Conservation (phyloP, 2,113 vertebrate species). For the Pteruthius melanotis region DNA sequence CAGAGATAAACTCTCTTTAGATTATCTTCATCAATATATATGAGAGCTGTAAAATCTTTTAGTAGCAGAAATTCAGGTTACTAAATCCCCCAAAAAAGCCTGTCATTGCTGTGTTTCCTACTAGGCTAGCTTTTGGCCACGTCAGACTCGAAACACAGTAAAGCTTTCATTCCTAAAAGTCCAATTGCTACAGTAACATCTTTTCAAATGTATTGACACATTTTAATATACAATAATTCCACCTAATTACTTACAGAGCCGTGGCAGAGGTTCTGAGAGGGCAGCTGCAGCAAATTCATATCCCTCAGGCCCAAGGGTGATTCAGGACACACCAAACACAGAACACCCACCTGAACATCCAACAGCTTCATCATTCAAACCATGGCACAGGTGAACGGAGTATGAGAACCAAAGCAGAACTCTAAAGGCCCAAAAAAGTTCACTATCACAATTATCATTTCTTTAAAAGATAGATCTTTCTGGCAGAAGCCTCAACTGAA, state of each 20-base stretch:
- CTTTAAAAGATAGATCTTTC: neutral
- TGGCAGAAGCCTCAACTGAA: neutral
- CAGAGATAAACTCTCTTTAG: neutral
- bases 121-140: neutral
- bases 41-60: neutral
- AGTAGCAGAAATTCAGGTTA: neutral
- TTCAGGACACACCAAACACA: neutral
- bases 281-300: neutral
- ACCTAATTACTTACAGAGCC: neutral
- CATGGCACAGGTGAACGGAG: fast-evolving
- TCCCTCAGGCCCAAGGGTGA: fast-evolving
- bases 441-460: neutral
- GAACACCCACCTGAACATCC: neutral
- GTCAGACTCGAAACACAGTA: neutral
- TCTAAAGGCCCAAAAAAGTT: neutral
- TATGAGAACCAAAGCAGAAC: neutral
- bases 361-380: neutral
- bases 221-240: neutral
- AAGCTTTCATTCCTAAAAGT: neutral
- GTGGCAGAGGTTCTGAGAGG: neutral
- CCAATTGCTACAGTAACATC: neutral
- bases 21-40: neutral
- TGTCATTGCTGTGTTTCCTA: neutral
- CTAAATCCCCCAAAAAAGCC: neutral
- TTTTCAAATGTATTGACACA: neutral